phyloP scores from a whole-genome alignment of 2,888 invertebrate species.

The Aquatica leii region DNA sequence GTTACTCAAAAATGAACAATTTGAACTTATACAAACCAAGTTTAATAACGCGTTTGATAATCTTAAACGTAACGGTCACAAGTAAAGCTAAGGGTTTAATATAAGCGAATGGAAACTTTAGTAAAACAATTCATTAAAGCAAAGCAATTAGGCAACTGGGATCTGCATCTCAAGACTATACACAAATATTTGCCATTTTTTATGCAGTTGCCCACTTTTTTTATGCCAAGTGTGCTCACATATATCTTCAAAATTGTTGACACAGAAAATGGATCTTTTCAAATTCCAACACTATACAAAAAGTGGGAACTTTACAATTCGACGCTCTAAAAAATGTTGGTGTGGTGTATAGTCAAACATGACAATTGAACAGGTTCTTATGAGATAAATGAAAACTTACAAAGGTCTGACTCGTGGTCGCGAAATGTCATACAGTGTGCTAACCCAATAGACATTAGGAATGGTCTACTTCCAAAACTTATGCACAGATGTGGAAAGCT shows the following conservation, averaged over 20 bases:
- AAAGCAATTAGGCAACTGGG: neutral
- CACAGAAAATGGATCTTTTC: neutral
- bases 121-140: too few species aligned
- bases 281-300: neutral
- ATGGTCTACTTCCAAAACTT: neutral
- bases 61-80: neutral
- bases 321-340: neutral
- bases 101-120: neutral
- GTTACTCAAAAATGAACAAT: neutral
- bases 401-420: too few species aligned
- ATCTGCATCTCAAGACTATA: neutral
- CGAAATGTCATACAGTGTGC: neutral
- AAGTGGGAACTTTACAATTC: neutral
- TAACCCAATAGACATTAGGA: neutral
- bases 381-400: too few species aligned
- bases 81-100: neutral
- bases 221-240: constrained; percentile 62
- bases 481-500: neutral
- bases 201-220: constrained; percentile 32
- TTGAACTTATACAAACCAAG: neutral
- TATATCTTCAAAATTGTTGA: constrained; percentile 46
- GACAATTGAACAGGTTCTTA: too few species aligned
- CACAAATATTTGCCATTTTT: constrained; percentile 55
- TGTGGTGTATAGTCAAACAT: too few species aligned
- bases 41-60: too few species aligned